phyloP scores from a whole-genome alignment of 2,113 vertebrate genomes.

The Macrotis lagotis region DNA sequence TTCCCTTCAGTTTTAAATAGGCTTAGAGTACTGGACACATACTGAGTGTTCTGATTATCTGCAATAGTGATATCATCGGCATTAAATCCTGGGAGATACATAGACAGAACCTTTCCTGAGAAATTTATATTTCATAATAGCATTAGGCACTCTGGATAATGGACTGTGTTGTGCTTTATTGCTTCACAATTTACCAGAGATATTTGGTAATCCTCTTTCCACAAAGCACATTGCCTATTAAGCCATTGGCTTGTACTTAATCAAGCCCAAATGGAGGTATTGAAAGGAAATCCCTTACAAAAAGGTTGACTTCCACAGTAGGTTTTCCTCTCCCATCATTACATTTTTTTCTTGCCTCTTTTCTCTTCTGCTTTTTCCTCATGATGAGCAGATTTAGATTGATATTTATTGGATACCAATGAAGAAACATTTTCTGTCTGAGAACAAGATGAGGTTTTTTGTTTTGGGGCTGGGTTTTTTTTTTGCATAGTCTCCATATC shows the following conservation, averaged over 20 bases:
- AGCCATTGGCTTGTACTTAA: not conserved
- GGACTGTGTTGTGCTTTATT: not conserved
- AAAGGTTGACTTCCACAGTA: conserved; percentile 3
- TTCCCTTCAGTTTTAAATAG: not conserved
- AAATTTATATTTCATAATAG: not conserved
- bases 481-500: not conserved
- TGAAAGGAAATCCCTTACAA: not conserved
- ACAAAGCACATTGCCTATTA: not conserved
- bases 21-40: not conserved
- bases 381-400: conserved; percentile 8
- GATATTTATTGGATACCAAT: not conserved
- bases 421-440: conserved; percentile 5
- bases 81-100: conserved; percentile 3
- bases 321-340: not conserved
- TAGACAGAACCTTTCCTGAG: conserved; percentile 12
- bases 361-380: conserved; percentile 7
- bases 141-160: conserved; percentile 1
- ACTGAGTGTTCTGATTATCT: not conserved
- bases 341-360: conserved; percentile 8
- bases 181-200: not conserved
- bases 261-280: conserved; percentile 8
- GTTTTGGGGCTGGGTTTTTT: no score
- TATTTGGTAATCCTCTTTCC: not conserved
- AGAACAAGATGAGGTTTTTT: not conserved
- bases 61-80: not conserved